Percentiles rank a stretch among this genome's conserved stretches.
Conservation (phyloP, 2,888 invertebrate species). For the Ochropleura leucogaster region DNA sequence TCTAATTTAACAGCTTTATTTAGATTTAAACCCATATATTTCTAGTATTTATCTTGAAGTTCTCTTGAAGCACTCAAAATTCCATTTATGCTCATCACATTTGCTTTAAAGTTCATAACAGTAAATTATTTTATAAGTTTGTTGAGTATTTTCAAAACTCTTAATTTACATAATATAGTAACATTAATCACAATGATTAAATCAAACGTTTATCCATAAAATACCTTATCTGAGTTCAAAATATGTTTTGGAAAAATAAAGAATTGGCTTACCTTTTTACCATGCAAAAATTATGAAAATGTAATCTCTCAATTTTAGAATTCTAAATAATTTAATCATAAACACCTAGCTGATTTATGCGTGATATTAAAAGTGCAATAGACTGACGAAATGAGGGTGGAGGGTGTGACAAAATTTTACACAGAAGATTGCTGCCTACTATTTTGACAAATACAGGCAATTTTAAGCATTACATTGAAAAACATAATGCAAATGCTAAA, state of each 20-base stretch:
- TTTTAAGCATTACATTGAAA: no score
- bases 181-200: not conserved
- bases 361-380: not conserved
- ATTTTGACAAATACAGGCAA: not conserved
- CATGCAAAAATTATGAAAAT: not conserved
- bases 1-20: not conserved
- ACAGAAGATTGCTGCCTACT: not conserved
- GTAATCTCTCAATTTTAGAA: not conserved
- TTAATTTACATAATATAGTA: constrained; percentile 17
- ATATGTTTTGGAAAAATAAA: not conserved
- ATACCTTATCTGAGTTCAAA: not conserved
- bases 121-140: not conserved
- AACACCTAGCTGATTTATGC: no score
- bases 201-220: constrained; percentile 9
- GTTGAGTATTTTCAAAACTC: not conserved
- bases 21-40: not conserved
- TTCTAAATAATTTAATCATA: no score
- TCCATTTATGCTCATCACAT: not conserved
- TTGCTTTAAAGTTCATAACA: not conserved
- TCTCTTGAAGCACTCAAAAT: not conserved
- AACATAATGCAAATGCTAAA: no score
- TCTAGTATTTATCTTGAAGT: not conserved
- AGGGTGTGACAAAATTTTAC: no score
- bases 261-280: no score
- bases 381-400: not conserved